phyloP scores from a whole-genome alignment of 30 jellyfish, hydroid and myxozoan genomes.

The Turritopsis rubra region DNA sequence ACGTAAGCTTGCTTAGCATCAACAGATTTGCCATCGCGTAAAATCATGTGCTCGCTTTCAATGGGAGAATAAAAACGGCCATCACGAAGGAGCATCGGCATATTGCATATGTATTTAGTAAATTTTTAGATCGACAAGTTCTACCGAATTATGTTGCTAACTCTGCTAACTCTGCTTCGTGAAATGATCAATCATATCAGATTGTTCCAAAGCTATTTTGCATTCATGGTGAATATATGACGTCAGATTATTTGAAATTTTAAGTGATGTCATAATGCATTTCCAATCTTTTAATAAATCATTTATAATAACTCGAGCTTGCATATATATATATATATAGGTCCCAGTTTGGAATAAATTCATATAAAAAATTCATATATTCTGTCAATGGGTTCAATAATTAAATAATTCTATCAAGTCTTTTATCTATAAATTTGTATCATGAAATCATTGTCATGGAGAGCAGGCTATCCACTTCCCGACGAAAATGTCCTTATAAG shows the following conservation, averaged over 20 bases:
- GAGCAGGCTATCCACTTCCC: conserved; percentile 12
- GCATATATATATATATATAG: not conserved
- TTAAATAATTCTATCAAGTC: too few relatives aligned
- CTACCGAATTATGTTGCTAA: too few relatives aligned
- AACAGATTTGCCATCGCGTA: conserved; percentile 70
- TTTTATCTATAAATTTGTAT: too few relatives aligned
- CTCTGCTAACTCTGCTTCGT: too few relatives aligned
- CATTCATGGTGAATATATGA: not conserved
- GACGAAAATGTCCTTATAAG: not conserved
- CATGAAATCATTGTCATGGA: not conserved
- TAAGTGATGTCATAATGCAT: not conserved
- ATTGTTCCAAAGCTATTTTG: not conserved
- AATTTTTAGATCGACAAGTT: not conserved
- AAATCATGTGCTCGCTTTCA: conserved; percentile 49
- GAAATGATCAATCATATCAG: not conserved
- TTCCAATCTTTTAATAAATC: not conserved
- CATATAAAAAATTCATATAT: too few relatives aligned
- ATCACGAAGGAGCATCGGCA: conserved; percentile 79
- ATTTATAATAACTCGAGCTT: not conserved
- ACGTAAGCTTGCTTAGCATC: conserved; percentile 33
- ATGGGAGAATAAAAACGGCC: conserved; percentile 51
- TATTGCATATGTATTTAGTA: not conserved
- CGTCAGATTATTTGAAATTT: not conserved
- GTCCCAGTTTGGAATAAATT: too few relatives aligned
- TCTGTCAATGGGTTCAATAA: too few relatives aligned